These are phyloP conservation scores for Hystrix brachyura DNA, from an alignment of 2,113 vertebrate genomes.

Conservation along the genomic window DNA sequence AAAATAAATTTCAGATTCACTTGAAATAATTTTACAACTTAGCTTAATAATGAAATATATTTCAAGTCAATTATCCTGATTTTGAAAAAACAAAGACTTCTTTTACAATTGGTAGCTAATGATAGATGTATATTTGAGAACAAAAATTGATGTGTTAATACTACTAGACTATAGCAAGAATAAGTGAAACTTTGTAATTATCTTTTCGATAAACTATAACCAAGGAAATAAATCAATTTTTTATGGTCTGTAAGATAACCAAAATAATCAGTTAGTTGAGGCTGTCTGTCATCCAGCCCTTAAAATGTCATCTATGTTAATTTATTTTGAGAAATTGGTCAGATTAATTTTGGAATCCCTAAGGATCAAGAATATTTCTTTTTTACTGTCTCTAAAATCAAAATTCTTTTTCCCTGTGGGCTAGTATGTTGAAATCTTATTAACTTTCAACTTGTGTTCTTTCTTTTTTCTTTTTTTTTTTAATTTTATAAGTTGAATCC, in stretches of 20 bases:
- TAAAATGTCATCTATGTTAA: conserved; percentile 20
- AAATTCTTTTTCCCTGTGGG: neutral
- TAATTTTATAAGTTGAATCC: conserved; percentile 52
- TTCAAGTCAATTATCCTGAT: conserved; percentile 10
- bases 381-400: conserved; percentile 41
- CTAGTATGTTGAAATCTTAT: neutral
- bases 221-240: conserved; percentile 29
- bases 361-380: neutral
- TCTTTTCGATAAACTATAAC: conserved; percentile 41
- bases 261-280: neutral
- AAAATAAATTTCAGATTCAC: conserved; percentile 9
- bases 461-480: conserved; percentile 3
- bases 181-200: neutral
- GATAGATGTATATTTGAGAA: neutral
- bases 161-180: neutral
- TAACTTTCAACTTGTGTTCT: conserved; percentile 1
- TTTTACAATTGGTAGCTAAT: neutral
- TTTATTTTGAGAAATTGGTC: neutral
- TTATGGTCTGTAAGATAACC: neutral
- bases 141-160: neutral
- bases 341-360: neutral
- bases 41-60: conserved; percentile 19
- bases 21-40: conserved; percentile 46
- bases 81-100: neutral
- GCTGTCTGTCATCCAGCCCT: neutral